Evolutionary conservation across 2,113 vertebrate species (phyloP), one percentile per base, ranked within the genome.

Genomic region (Pandion haliaetus): DNA sequence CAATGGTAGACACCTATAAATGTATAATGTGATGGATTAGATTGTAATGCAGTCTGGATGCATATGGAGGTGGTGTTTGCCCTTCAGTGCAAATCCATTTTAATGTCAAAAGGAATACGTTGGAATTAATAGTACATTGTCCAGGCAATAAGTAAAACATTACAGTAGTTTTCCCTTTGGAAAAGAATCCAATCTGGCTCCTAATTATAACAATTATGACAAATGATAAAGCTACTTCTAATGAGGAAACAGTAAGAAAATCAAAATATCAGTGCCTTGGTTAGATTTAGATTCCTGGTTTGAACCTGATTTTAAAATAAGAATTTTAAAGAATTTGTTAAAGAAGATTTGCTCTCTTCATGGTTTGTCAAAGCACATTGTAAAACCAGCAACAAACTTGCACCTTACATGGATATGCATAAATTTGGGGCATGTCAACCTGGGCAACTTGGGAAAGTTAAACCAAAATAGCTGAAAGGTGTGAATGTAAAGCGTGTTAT

Each of bases 11-110:
- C 97, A 97, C 93, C 93, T 97, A 97, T 97, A 98, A 98, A 98
- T 92, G 97, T 96, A 94, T 97, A 97, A 98, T 97, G 94, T 96
- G 97, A 98, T 96, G 97, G 88, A 98, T 98, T 97, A 95, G 83
- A 97, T 96, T 97, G 96, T 94, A 97, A 97, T 97, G 92, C 87
- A 96, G 93, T 76, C 97, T 97, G 93, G 97, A 98, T 98, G 93
- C 96, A 92, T 98, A 95, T 87, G 94, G 93, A 98, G 93, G 90
- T 96, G 92, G 52, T 97, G 92, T 96, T 98, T 98, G 95, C 95
- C 97, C 97, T 97, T 98, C 97, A 98, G 93, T 97, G 93, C 82
- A 98, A 98, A 98, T 98, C 92, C 92, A 91, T 97, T 98, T 98
- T 98, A 96, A 97, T 95, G 95, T 97, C 96, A 98, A 96, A 97